Evolutionary conservation across 1,140 invertebrate species (phyloP).

Genomic region (Ceratosolen solmsi): DNA sequence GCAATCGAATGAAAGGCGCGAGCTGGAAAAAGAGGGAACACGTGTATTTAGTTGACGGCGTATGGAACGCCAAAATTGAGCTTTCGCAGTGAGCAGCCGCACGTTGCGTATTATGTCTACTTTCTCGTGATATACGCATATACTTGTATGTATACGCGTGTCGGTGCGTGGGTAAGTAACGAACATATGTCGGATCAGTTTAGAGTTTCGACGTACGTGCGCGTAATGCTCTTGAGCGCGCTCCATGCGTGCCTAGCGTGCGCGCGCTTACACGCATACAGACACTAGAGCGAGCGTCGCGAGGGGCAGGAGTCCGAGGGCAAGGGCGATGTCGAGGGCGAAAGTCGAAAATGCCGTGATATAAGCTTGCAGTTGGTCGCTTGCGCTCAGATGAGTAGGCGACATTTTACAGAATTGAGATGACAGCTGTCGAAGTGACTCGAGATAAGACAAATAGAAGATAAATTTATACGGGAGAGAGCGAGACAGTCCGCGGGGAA

Average conservation of each 20-base stretch:
- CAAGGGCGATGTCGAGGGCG: neutral
- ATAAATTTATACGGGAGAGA: conserved; percentile 45
- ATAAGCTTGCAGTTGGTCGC: neutral
- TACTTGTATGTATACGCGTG: neutral
- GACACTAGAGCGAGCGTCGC: neutral
- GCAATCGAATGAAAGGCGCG: too few relatives aligned
- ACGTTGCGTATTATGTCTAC: conserved; percentile 15
- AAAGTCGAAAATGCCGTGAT: conserved; percentile 13
- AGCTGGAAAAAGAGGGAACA: neutral
- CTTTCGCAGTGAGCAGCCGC: conserved; percentile 16
- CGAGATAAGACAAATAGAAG: conserved; percentile 49
- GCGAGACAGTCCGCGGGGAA: conserved; percentile 40
- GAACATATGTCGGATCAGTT: conserved; percentile 47
- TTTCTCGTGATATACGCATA: neutral
- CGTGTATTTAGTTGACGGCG: conserved; percentile 18
- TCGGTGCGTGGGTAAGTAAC: conserved; percentile 26
- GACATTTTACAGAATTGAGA: conserved; percentile 48
- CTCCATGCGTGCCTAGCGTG: neutral
- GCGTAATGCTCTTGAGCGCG: neutral
- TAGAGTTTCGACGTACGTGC: conserved; percentile 32
- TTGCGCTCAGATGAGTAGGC: neutral
- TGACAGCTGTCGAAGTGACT: conserved; percentile 51
- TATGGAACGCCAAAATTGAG: conserved; percentile 10
- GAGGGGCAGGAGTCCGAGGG: neutral
- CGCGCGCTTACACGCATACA: neutral